Conservation (phyloP, 2,888 invertebrate species). For the Dynastes grantii region DNA sequence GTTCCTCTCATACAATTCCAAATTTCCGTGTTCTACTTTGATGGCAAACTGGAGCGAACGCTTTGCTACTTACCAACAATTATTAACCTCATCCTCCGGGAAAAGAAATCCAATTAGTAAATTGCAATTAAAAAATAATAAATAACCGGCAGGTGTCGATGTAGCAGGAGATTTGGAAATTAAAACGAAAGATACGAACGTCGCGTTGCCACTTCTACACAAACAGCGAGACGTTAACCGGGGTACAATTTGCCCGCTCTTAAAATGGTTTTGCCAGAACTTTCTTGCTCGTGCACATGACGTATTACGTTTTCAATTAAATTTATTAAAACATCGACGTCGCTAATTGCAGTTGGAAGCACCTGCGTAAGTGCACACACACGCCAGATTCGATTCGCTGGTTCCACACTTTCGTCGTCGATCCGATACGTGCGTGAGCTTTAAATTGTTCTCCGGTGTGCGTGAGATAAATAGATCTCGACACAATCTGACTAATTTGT, state of each 20-base stretch:
- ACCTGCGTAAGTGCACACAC: constrained; percentile 13
- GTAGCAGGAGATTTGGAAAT: constrained; percentile 31
- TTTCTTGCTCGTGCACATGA: constrained; percentile 32
- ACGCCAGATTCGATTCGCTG: constrained; percentile 4
- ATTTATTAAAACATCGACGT: constrained; percentile 40
- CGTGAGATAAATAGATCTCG: constrained; percentile 2
- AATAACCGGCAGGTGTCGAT: constrained; percentile 32
- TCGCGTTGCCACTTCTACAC: neutral
- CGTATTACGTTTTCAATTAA: constrained; percentile 32
- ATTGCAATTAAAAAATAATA: constrained; percentile 37
- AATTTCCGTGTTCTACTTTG: too few species aligned
- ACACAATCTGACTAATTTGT: constrained; percentile 1
- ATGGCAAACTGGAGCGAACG: too few species aligned
- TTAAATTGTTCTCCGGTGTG: neutral
- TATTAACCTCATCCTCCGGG: constrained; percentile 5
- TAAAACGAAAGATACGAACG: constrained; percentile 9
- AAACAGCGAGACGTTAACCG: constrained; percentile 16
- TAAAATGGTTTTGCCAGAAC: constrained; percentile 7
- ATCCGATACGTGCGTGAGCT: neutral
- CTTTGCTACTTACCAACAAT: neutral
- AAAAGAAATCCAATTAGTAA: constrained; percentile 32
- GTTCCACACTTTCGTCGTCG: constrained; percentile 8
- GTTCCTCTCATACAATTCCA: too few species aligned
- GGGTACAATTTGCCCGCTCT: neutral
- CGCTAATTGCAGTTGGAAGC: constrained; percentile 26